Evolutionary conservation across 2,113 vertebrate genomes (phyloP).

Genomic region (Lynx canadensis): DNA sequence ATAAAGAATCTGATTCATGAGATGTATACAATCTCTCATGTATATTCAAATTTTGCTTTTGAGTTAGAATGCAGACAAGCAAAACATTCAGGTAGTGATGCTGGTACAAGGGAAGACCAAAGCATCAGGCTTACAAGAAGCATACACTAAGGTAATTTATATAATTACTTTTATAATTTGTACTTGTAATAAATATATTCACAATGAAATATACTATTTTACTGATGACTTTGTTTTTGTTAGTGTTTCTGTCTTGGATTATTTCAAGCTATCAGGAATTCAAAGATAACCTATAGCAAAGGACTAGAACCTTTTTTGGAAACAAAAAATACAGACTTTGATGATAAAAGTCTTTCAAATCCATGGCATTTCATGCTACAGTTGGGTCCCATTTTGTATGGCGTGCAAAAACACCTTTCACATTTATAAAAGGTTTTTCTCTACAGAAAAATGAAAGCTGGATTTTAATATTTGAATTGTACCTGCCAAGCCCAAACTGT

Average conservation of each 20-base stretch:
- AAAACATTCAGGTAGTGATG: constrained; percentile 93
- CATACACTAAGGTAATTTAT: constrained; percentile 87
- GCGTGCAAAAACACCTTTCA: not conserved
- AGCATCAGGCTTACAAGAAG: constrained; percentile 93
- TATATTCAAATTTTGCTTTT: constrained; percentile 93
- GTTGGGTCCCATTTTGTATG: not conserved
- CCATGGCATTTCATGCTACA: not conserved
- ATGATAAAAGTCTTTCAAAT: not conserved
- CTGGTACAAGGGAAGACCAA: constrained; percentile 93
- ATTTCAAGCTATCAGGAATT: not conserved
- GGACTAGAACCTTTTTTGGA: not conserved
- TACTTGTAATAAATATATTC: not conserved
- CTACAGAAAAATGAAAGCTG: not conserved
- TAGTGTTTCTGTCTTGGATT: not conserved
- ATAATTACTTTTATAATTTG: not conserved
- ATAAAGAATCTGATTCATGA: constrained; percentile 93
- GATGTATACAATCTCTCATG: constrained; percentile 93
- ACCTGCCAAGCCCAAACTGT: not conserved
- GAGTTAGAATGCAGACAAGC: constrained; percentile 92
- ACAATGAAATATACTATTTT: not conserved
- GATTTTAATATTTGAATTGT: not conserved
- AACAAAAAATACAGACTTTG: not conserved
- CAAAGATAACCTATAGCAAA: not conserved
- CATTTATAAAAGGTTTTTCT: not conserved
- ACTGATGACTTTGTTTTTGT: not conserved